Percentiles rank a stretch among this genome's conserved stretches.
Evolutionary conservation across 2,113 vertebrate species (phyloP).

Genomic region (Poecilia latipinna): DNA sequence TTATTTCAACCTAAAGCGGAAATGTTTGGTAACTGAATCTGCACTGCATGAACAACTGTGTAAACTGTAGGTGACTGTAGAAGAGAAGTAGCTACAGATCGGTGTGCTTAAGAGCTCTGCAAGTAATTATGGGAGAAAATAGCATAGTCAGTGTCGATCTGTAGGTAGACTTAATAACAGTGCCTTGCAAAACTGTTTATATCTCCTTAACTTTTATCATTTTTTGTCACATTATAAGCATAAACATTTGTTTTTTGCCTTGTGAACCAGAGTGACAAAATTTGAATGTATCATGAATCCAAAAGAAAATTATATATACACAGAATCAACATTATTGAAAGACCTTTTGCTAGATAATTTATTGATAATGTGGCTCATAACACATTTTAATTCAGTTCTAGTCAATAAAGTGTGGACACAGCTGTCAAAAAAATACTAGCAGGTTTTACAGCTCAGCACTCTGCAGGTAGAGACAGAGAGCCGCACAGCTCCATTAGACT

Average conservation of each 20-base stretch:
- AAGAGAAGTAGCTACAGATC: slow-evolving; percentile 30
- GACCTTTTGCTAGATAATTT: too few species aligned
- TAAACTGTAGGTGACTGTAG: slow-evolving; percentile 40
- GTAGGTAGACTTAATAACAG: not conserved
- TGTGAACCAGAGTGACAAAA: not conserved
- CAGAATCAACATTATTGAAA: too few species aligned
- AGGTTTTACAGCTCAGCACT: too few species aligned
- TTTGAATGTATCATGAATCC: not conserved
- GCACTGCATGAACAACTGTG: slow-evolving; percentile 29
- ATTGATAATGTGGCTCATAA: too few species aligned
- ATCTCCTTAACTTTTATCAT: not conserved
- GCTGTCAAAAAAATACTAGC: too few species aligned
- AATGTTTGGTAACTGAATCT: slow-evolving; percentile 77
- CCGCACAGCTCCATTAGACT: too few species aligned
- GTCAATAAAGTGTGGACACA: too few species aligned
- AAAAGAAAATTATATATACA: not conserved
- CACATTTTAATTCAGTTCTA: too few species aligned
- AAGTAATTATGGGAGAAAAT: not conserved
- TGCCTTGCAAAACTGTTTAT: not conserved
- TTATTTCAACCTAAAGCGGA: slow-evolving; percentile 75
- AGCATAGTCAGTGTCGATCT: not conserved
- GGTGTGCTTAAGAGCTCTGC: slow-evolving; percentile 17
- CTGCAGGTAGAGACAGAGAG: too few species aligned
- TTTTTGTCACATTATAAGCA: not conserved
- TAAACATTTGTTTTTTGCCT: not conserved